A percentile compares a stretch with the other conserved stretches of the same genome.
Evolutionary conservation across 1,140 invertebrate species (phyloP).

Genomic region (Gonioctena quinquepunctata): DNA sequence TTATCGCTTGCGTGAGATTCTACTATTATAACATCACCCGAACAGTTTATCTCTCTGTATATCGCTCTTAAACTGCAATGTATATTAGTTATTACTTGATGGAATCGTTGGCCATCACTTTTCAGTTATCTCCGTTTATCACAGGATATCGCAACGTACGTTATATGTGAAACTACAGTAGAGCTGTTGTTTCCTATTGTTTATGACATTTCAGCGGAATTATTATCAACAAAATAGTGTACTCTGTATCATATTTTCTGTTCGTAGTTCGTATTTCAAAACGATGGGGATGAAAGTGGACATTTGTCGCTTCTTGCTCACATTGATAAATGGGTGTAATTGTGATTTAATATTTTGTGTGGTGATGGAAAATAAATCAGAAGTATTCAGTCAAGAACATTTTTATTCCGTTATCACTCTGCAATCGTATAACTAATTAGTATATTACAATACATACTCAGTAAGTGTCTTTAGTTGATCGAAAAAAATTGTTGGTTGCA

Average conservation of each 20-base stretch:
- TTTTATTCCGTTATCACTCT: no score
- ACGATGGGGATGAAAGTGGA: neutral
- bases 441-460: no score
- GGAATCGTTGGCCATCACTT: conserved; percentile 39
- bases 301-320: conserved; percentile 17
- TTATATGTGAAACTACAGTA: conserved; percentile 16
- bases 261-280: conserved; percentile 16
- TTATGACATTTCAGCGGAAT: conserved; percentile 28
- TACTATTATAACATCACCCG: conserved; percentile 40
- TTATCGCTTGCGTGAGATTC: conserved; percentile 38
- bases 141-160: conserved; percentile 1
- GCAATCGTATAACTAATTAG: no score
- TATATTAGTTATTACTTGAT: conserved; percentile 44
- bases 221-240: conserved; percentile 21
- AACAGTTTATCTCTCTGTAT: conserved; percentile 37
- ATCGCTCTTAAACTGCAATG: conserved; percentile 41
- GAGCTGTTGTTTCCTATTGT: conserved; percentile 19
- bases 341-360: no score
- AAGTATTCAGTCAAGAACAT: no score
- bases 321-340: conserved; percentile 21
- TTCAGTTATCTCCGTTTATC: conserved; percentile 31
- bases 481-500: no score
- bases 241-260: conserved; percentile 24
- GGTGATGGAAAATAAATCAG: no score
- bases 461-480: no score